Base-by-base conservation (phyloP, 2,888 invertebrate species). In the Argyresthia albistria region DNA sequence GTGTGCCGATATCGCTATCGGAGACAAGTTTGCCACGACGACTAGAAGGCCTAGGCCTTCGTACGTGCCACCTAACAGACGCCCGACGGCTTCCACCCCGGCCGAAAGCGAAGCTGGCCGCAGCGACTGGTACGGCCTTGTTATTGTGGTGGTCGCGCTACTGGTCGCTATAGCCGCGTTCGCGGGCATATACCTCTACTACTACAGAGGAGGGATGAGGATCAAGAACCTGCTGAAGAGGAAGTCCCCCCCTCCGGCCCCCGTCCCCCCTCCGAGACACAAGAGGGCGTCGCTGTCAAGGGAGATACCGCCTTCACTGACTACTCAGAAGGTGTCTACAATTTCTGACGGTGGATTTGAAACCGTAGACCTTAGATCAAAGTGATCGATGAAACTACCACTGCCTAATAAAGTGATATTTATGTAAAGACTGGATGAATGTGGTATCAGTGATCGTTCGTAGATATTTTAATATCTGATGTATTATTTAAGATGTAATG, bases 1-100 rank as follows among this genome's bases (percentile, higher is more conserved):
- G 0, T 96, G 96, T 61, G 92, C 96, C 0, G 96, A 96, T 65
- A 91, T 95, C 46, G 88, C 92, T 12, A 91, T 96, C 43, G 91
- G 91, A 1, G 91, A 90, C 54, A 67, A 73, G 35, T 76, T 87
- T 54, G 73, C 83, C 0, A 81, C 84, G 0, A 81, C 83, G 0
- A 84, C 87, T 0, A 77, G 66, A 53, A 67, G 76, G 16, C 88
- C 89, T 7, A 81, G 88, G 63, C 82, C 88, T 0, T 65, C 86
- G 12, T 83, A 80, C 60, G 78, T 80, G 49, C 80, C 82, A 16
- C 82, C 83, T 11, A 69, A 70, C 69, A 76, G 88, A 62, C 70
- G 76, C 58, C 71, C 89, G 51, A 73, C 80, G 0, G 71, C 77
- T 53, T 79, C 84, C 6, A 84, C 76, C 11, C 84, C 78, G 56